Percentiles rank a stretch among this genome's conserved stretches.
Evolutionary conservation across 2,797 vertebrate genomes (phyloP).

Genomic region (Amazonetta brasiliensis): DNA sequence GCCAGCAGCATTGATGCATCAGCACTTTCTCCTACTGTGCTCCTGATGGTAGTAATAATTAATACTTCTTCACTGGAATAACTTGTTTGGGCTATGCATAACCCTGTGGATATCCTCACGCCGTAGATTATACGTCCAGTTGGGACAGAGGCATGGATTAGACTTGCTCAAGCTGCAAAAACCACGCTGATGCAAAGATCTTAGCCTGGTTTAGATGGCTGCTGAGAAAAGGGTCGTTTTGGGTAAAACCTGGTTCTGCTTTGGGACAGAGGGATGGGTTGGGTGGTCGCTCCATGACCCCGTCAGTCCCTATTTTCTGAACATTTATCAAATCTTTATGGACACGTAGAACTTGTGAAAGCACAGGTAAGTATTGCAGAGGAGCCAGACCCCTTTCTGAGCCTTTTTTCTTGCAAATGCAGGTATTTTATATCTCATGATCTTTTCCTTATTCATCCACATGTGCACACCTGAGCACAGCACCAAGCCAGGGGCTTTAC

Average conservation of each 20-base stretch:
- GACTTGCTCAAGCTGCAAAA: not conserved
- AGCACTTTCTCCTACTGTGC: not conserved
- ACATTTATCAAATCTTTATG: not conserved
- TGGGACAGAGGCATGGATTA: not conserved
- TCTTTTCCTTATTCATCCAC: not conserved
- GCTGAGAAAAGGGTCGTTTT: not conserved
- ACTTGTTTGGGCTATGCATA: fast-evolving
- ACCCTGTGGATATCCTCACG: not conserved
- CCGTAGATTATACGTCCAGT: not conserved
- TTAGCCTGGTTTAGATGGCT: not conserved
- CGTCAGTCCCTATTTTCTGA: fast-evolving
- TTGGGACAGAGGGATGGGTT: not conserved
- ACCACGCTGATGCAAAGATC: fast-evolving
- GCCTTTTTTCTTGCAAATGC: not conserved
- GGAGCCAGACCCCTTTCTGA: not conserved
- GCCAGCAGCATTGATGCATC: not conserved
- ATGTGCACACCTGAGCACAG: fast-evolving
- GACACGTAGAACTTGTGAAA: not conserved
- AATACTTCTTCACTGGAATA: not conserved
- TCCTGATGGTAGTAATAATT: not conserved
- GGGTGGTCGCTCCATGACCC: not conserved
- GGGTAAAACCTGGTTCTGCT: not conserved
- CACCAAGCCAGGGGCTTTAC: not conserved
- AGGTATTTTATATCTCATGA: not conserved
- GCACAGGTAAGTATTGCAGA: not conserved